phyloP scores from a whole-genome alignment of 2,888 invertebrate species.

The Strigamia transsilvanica region DNA sequence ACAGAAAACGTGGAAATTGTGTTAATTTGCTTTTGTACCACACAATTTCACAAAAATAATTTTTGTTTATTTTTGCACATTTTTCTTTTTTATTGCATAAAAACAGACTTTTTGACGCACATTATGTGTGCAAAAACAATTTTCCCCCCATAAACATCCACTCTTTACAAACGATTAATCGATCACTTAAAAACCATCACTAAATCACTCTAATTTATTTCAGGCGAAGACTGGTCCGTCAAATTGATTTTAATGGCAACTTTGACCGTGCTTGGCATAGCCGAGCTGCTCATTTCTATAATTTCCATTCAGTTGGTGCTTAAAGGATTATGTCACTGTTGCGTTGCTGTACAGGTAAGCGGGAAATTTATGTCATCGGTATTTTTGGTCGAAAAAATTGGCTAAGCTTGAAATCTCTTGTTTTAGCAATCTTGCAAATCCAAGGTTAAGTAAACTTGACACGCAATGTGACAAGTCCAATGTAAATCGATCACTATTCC shows the following conservation, averaged over 20 bases:
- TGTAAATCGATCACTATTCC: too few species aligned
- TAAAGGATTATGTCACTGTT: constrained; percentile 53
- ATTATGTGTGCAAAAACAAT: too few species aligned
- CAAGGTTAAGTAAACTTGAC: not conserved
- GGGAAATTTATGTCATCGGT: not conserved
- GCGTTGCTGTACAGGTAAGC: constrained; percentile 52
- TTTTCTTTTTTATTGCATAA: too few species aligned
- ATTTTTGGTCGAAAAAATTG: not conserved
- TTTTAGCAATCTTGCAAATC: not conserved
- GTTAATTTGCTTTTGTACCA: too few species aligned
- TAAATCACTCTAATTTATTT: too few species aligned
- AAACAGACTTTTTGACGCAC: too few species aligned
- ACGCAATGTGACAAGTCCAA: not conserved
- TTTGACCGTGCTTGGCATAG: constrained; percentile 31
- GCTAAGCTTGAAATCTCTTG: not conserved
- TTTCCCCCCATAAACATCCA: not conserved
- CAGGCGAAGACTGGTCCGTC: constrained; percentile 46
- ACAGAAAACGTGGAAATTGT: too few species aligned
- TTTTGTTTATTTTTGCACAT: too few species aligned
- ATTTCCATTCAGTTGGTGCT: constrained; percentile 50
- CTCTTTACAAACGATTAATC: not conserved
- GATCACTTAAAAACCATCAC: not conserved
- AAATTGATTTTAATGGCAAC: constrained; percentile 50
- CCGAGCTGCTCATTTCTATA: constrained; percentile 37
- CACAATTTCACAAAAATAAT: too few species aligned